Evolutionary conservation across 2,113 vertebrate genomes (phyloP).

Genomic region (Platichthys flesus): DNA sequence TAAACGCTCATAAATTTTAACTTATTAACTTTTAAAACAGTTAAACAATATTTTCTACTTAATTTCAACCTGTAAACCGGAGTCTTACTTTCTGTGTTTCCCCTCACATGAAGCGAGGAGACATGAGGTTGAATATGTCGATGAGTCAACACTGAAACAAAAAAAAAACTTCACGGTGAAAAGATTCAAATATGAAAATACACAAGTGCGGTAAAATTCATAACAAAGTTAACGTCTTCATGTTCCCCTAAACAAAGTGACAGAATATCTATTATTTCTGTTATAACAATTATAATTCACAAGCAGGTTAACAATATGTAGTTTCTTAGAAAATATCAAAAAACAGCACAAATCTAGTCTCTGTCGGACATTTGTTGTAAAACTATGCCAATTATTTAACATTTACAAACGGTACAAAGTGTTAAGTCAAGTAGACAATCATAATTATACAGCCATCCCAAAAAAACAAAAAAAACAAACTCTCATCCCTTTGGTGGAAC

Average conservation of each 20-base stretch:
- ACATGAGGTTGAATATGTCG: not conserved
- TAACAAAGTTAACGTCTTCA: constrained; percentile 17
- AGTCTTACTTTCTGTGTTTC: not conserved
- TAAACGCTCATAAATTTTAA: no score
- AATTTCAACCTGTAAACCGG: not conserved
- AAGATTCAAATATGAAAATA: constrained; percentile 18
- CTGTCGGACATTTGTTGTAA: constrained; percentile 77
- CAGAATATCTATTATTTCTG: constrained; percentile 53
- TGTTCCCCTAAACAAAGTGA: constrained; percentile 34
- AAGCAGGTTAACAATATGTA: constrained; percentile 51
- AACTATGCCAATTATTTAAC: constrained; percentile 81
- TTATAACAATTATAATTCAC: constrained; percentile 51
- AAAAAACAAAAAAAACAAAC: constrained; percentile 37
- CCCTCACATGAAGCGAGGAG: constrained; percentile 8
- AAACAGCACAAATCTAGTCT: constrained; percentile 78
- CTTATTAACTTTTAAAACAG: no score
- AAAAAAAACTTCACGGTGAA: constrained; percentile 15
- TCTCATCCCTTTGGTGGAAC: constrained; percentile 61
- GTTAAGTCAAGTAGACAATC: constrained; percentile 58
- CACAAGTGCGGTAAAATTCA: constrained; percentile 14
- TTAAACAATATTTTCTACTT: not conserved
- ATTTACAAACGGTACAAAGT: constrained; percentile 81
- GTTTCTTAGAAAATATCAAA: constrained; percentile 71
- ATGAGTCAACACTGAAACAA: constrained; percentile 31
- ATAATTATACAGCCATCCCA: constrained; percentile 71